A percentile compares a stretch with the other conserved stretches of the same genome.
Evolutionary conservation across 2,797 vertebrate genomes (phyloP).

Genomic region (Eulemur albifrons): DNA sequence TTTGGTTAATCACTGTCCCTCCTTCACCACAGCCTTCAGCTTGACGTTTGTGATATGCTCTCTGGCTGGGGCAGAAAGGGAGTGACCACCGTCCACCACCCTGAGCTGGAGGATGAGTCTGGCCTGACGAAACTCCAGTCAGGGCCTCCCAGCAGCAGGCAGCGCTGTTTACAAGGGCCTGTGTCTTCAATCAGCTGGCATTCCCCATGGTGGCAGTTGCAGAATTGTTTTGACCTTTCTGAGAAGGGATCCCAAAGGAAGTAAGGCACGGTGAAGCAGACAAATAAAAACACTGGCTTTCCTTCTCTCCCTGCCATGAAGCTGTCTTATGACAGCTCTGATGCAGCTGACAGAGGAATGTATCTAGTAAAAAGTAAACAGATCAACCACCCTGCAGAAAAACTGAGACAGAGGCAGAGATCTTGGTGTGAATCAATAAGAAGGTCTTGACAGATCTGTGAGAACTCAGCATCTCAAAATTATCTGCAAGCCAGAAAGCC

Average conservation of each 20-base stretch:
- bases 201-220: not conserved
- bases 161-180: too few relatives aligned
- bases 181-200: not conserved
- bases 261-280: not conserved
- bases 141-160: not conserved
- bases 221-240: slow-evolving; percentile 47
- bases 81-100: not conserved
- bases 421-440: not conserved
- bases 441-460: not conserved
- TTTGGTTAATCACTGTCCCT: not conserved
- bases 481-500: not conserved
- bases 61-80: not conserved
- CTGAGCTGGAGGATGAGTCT: not conserved
- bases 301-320: not conserved
- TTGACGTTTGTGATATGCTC: not conserved
- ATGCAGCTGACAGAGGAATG: not conserved
- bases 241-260: slow-evolving; percentile 4
- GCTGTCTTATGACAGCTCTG: slow-evolving; percentile 33
- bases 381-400: not conserved
- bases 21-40: not conserved
- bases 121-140: not conserved
- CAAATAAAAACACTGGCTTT: slow-evolving; percentile 25
- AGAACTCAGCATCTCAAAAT: not conserved
- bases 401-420: not conserved
- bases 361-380: not conserved